Conservation (phyloP, 2,113 vertebrate species). For the Terrapene triunguis region DNA sequence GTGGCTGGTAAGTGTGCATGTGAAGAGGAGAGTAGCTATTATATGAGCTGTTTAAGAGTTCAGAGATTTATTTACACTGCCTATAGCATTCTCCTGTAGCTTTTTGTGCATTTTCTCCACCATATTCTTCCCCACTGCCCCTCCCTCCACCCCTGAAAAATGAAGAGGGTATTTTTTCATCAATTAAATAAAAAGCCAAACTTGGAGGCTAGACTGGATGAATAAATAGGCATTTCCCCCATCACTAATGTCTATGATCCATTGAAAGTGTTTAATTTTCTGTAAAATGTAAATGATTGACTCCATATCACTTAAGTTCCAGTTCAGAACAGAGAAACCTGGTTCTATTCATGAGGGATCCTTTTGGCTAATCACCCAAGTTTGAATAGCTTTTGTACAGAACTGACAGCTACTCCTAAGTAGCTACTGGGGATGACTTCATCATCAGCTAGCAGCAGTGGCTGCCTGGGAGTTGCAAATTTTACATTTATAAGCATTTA, state of each 20-base stretch:
- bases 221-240: not conserved
- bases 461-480: slow-evolving; percentile 57
- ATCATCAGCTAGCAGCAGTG: not conserved
- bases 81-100: not conserved
- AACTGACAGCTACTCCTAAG: slow-evolving; percentile 47
- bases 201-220: not conserved
- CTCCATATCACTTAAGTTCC: slow-evolving; percentile 20
- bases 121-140: not conserved
- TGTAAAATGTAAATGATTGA: slow-evolving; percentile 36
- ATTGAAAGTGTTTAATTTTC: not conserved
- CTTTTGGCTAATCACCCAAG: slow-evolving; percentile 23
- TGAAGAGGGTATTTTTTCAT: not conserved
- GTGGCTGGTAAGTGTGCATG: not conserved
- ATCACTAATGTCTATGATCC: not conserved
- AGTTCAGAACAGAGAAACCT: slow-evolving; percentile 32
- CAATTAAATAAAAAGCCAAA: not conserved
- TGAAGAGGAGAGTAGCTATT: not conserved
- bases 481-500: slow-evolving; percentile 45
- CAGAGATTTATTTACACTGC: not conserved
- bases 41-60: not conserved
- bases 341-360: not conserved
- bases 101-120: not conserved
- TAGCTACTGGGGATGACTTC: slow-evolving; percentile 58
- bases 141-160: not conserved
- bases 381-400: slow-evolving; percentile 1